phyloP scores from a whole-genome alignment of 2,797 vertebrate genomes.

The Anolis apletophallus region DNA sequence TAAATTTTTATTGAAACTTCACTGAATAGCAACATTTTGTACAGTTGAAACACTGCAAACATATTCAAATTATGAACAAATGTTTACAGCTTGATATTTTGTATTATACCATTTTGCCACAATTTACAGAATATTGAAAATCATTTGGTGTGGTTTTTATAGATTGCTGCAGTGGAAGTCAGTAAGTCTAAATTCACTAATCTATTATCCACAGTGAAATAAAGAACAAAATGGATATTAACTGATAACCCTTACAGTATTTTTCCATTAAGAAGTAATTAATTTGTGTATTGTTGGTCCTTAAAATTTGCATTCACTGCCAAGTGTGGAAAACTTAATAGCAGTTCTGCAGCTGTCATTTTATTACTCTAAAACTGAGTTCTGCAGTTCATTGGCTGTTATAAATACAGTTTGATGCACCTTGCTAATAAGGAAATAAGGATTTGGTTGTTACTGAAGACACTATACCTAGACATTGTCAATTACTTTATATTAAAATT shows the following conservation, averaged over 20 bases:
- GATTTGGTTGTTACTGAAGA: constrained; percentile 8
- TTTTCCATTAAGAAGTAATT: constrained; percentile 28
- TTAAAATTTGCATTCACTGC: constrained; percentile 29
- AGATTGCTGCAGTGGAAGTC: constrained; percentile 60
- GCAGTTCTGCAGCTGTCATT: constrained; percentile 71
- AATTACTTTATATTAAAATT: constrained; percentile 32
- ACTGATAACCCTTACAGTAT: constrained; percentile 44
- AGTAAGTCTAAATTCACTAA: constrained; percentile 61
- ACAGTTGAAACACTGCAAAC: constrained; percentile 58
- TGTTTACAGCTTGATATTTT: constrained; percentile 53
- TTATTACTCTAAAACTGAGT: constrained; percentile 20
- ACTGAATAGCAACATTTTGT: constrained; percentile 57
- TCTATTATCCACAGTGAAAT: constrained; percentile 20
- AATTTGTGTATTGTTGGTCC: background rate
- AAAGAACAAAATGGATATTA: constrained; percentile 54
- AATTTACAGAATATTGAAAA: constrained; percentile 72
- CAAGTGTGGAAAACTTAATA: constrained; percentile 68
- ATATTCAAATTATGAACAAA: constrained; percentile 49
- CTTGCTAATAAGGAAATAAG: constrained; percentile 8
- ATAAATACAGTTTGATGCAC: background rate
- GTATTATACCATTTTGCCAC: constrained; percentile 66
- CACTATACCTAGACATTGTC: background rate
- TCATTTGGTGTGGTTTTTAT: constrained; percentile 70
- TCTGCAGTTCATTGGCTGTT: background rate
- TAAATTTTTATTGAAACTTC: constrained; percentile 45